phyloP scores from a whole-genome alignment of 2,888 invertebrate genomes.

The Phytoseiulus persimilis region DNA sequence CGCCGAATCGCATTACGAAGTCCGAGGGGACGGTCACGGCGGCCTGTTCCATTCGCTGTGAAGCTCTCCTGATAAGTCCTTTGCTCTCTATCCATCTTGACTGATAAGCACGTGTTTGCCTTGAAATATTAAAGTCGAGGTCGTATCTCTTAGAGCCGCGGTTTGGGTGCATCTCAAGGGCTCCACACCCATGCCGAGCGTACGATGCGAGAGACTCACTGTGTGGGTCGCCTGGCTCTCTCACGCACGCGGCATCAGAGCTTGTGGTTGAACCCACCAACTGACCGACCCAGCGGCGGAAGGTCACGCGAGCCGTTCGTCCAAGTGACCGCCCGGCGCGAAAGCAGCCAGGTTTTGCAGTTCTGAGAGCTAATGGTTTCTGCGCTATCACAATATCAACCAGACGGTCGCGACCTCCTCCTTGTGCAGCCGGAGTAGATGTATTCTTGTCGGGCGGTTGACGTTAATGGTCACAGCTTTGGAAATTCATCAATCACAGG shows the following conservation, averaged over 20 bases:
- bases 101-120: slow-evolving; percentile 5
- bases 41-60: background rate
- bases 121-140: slow-evolving; percentile 5
- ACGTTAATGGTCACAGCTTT: background rate
- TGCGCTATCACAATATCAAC: background rate
- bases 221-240: too few relatives aligned
- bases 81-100: background rate
- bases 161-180: background rate
- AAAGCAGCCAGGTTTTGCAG: background rate
- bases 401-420: background rate
- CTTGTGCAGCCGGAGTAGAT: background rate
- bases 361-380: background rate
- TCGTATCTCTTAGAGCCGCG: background rate
- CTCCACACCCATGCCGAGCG: background rate
- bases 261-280: too few relatives aligned
- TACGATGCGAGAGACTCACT: background rate
- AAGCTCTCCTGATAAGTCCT: background rate
- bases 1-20: background rate
- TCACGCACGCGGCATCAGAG: too few relatives aligned
- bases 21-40: background rate
- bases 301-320: too few relatives aligned
- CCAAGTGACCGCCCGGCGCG: too few relatives aligned
- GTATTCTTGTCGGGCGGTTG: background rate
- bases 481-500: background rate
- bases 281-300: too few relatives aligned